Evolutionary conservation across 2,888 invertebrate genomes (phyloP).

Genomic region (Polyommatus iphigenia): DNA sequence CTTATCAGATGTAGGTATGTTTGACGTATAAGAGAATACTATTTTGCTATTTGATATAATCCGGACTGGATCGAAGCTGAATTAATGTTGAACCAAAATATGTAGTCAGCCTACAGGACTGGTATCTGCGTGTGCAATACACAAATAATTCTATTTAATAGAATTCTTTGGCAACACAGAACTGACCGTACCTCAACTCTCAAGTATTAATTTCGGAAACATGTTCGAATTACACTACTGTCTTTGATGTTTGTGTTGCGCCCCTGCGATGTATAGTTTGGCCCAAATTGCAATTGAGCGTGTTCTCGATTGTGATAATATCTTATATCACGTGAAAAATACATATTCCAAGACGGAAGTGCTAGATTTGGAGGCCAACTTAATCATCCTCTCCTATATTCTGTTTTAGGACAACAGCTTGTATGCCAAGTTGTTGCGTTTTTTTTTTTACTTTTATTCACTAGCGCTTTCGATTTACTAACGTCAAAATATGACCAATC

Average conservation of each 20-base stretch:
- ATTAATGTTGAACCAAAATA: not conserved
- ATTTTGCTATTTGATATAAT: not conserved
- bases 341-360: not conserved
- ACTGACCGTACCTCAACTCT: not conserved
- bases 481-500: too few relatives aligned
- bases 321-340: not conserved
- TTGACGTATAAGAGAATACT: not conserved
- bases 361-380: not conserved
- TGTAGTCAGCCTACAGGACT: too few relatives aligned
- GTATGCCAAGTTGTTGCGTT: too few relatives aligned
- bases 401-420: not conserved
- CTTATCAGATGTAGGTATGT: too few relatives aligned
- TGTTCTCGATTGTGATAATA: not conserved
- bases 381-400: not conserved
- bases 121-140: too few relatives aligned
- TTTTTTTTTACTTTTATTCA: too few relatives aligned
- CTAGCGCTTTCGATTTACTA: too few relatives aligned
- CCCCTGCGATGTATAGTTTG: not conserved
- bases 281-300: slow-evolving; percentile 1
- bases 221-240: not conserved
- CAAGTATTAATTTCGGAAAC: not conserved
- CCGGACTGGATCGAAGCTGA: not conserved
- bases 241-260: not conserved
- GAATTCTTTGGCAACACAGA: too few relatives aligned
- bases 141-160: too few relatives aligned